Evolutionary conservation across 2,113 vertebrate species (phyloP).

Genomic region (Benitochromis conjunctus): DNA sequence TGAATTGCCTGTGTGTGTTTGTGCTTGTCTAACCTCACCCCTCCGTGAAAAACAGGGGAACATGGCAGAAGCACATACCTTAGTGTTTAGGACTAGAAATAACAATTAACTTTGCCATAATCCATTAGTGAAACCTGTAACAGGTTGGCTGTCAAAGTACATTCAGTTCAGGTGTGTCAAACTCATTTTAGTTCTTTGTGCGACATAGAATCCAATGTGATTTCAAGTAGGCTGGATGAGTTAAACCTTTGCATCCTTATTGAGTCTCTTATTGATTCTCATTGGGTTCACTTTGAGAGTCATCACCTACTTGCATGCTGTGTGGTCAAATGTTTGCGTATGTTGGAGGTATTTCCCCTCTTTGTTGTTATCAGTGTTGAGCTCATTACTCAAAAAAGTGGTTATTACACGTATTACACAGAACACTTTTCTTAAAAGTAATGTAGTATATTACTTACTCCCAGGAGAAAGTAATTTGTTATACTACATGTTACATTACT

Average conservation of each 20-base stretch:
- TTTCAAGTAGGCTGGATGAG: background rate
- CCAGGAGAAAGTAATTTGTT: accelerated
- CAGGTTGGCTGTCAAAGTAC: background rate
- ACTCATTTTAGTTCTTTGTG: background rate
- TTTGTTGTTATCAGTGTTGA: accelerated
- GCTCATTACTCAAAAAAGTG: background rate
- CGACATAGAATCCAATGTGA: background rate
- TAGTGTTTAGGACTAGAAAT: background rate
- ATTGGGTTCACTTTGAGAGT: background rate
- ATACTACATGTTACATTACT: background rate
- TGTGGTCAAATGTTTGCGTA: background rate
- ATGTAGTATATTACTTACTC: background rate
- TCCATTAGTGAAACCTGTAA: background rate
- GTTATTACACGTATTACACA: background rate
- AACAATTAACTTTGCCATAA: background rate
- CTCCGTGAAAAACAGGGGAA: background rate
- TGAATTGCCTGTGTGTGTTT: background rate
- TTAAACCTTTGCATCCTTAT: accelerated
- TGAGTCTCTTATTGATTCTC: background rate
- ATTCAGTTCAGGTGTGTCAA: background rate
- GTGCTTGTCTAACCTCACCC: background rate
- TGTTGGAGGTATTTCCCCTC: background rate
- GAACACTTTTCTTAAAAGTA: background rate
- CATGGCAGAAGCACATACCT: background rate
- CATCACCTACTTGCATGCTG: accelerated